These are phyloP conservation scores for Cotesia vestalis DNA, from an alignment of 1,140 invertebrate species.

Conservation along the genomic window DNA sequence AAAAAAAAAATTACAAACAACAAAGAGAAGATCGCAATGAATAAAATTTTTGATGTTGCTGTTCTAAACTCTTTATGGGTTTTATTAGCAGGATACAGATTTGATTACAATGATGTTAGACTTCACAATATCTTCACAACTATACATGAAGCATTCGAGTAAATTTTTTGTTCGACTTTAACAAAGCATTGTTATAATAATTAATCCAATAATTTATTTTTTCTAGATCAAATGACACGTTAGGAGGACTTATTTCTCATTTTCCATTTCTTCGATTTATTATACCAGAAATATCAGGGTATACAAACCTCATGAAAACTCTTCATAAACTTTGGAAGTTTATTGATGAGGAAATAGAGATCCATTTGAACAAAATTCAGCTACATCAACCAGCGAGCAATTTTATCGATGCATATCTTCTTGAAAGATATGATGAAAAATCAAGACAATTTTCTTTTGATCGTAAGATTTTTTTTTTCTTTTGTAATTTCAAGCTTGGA, in stretches of 20 bases:
- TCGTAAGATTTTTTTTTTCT: slow-evolving; percentile 44
- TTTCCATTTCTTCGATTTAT: slow-evolving; percentile 73
- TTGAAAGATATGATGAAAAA: slow-evolving; percentile 60
- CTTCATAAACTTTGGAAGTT: slow-evolving; percentile 63
- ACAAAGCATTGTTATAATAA: background rate
- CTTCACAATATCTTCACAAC: slow-evolving; percentile 65
- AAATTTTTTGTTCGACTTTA: slow-evolving; percentile 16
- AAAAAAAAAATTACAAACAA: slow-evolving; percentile 38
- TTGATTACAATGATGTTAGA: slow-evolving; percentile 68
- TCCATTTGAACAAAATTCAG: slow-evolving; percentile 68
- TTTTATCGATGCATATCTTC: slow-evolving; percentile 76
- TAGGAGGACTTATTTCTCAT: slow-evolving; percentile 74
- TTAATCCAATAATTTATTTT: slow-evolving; percentile 26
- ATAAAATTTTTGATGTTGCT: slow-evolving; percentile 69
- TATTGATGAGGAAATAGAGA: slow-evolving; percentile 58
- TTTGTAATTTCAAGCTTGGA: slow-evolving; percentile 1
- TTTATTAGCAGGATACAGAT: slow-evolving; percentile 74
- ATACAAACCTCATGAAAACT: slow-evolving; percentile 63
- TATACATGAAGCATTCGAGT: slow-evolving; percentile 69
- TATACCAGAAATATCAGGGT: slow-evolving; percentile 69
- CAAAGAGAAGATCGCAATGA: slow-evolving; percentile 60
- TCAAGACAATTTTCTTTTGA: slow-evolving; percentile 43
- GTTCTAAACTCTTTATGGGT: slow-evolving; percentile 79
- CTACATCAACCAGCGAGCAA: slow-evolving; percentile 66
- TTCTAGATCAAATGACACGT: slow-evolving; percentile 68